Conservation (phyloP, 2,113 vertebrate species). For the Thunnus maccoyii region DNA sequence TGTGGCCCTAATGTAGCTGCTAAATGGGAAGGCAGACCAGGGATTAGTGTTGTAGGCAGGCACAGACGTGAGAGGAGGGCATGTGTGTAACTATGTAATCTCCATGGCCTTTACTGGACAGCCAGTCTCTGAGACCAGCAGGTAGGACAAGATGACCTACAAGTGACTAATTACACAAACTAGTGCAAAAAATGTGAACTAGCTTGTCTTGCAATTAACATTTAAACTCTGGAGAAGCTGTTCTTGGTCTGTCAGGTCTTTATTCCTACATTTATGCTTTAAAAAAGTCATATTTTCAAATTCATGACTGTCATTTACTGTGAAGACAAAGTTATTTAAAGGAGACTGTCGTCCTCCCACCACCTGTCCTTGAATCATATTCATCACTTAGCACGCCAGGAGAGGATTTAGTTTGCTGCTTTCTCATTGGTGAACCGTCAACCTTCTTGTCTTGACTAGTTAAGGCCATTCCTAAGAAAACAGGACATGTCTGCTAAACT, state of each 20-base stretch:
- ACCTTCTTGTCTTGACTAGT: constrained; percentile 81
- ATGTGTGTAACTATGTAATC: constrained; percentile 71
- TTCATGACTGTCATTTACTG: constrained; percentile 1
- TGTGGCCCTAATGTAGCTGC: constrained; percentile 54
- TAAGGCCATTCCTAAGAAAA: constrained; percentile 75
- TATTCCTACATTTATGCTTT: neutral
- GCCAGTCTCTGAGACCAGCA: constrained; percentile 59
- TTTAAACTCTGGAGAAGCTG: neutral
- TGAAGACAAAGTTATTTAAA: constrained; percentile 52
- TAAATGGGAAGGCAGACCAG: constrained; percentile 60
- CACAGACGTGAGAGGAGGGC: constrained; percentile 59
- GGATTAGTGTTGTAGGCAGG: constrained; percentile 75
- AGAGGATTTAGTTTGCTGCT: constrained; percentile 66
- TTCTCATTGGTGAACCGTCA: constrained; percentile 66
- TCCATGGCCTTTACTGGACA: constrained; percentile 49
- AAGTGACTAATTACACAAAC: constrained; percentile 27
- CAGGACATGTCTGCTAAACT: constrained; percentile 73
- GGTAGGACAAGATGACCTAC: constrained; percentile 29
- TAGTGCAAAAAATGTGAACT: constrained; percentile 24
- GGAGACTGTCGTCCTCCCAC: constrained; percentile 52
- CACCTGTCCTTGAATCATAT: constrained; percentile 75
- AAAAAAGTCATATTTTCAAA: constrained; percentile 10
- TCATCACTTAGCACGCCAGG: constrained; percentile 64
- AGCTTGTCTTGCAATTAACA: neutral
- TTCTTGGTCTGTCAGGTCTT: neutral